Percentiles rank a stretch among this genome's conserved stretches.
Conservation (phyloP, 2,888 invertebrate genomes). For the Empis livida region DNA sequence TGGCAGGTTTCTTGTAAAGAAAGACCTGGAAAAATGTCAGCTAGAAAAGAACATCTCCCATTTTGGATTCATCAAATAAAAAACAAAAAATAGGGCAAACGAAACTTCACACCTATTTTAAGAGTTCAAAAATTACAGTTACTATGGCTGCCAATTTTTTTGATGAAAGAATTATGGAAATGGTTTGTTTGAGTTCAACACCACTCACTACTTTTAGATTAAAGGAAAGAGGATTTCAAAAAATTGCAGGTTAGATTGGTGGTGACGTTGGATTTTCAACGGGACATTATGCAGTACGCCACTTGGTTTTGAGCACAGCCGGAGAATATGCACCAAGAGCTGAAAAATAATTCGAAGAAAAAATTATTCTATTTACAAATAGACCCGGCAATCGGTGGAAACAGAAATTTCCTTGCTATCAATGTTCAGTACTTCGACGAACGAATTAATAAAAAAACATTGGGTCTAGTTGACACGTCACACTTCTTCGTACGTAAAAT, state of each 20-base stretch:
- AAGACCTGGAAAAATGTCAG: background rate
- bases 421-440: background rate
- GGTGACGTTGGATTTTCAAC: background rate
- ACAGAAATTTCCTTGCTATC: background rate
- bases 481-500: background rate
- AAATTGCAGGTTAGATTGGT: background rate
- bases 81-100: slow-evolving; percentile 1
- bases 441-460: background rate
- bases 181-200: slow-evolving; percentile 3
- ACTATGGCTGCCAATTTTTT: slow-evolving; percentile 1
- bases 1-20: too few relatives aligned
- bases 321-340: background rate
- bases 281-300: background rate
- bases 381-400: background rate
- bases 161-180: background rate
- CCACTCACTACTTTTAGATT: slow-evolving; percentile 1
- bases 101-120: background rate
- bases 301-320: background rate
- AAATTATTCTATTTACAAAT: background rate
- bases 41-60: background rate
- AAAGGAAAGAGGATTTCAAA: slow-evolving; percentile 1
- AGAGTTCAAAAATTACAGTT: slow-evolving; percentile 1
- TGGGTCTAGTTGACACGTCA: background rate
- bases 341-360: background rate
- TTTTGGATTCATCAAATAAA: background rate